Evolutionary conservation across 2,888 invertebrate species (phyloP), one percentile per base, ranked within the genome.

Genomic region (Aethes cnicana): DNA sequence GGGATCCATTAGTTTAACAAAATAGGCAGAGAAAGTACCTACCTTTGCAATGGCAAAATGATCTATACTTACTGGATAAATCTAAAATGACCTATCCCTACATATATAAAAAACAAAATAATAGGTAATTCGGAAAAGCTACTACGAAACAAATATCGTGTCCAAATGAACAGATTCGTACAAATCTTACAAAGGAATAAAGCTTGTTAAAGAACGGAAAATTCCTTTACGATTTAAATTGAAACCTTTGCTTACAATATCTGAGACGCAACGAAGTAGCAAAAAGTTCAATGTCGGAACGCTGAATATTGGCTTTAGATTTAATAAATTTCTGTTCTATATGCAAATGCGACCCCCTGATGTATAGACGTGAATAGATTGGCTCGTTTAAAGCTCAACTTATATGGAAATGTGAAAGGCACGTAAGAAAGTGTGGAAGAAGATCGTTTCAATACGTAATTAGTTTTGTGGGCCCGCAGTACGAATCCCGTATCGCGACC

Each of bases 311-410:
- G 88, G 85, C 87, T 83, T 87, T 88, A 88, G 89, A 89, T 89
- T 89, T 89, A 89, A 89, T 89, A 89, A 89, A 89, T 89, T 88
- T 87, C 87, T 87, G 85, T 87, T 89, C 86, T 88, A 89, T 88
- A 89, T 88, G 89, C 88, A 89, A 89, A 89, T 89, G 83, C 77
- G 86, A 81, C 84, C 84, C 86, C 86, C 86, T 88, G 88, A 89
- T 89, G 88, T 89, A 88, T 88, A 89, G 89, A 88, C 89, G 87
- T 86, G 88, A 89, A 89, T 89, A 89, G 88, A 89, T 89, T 89
- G 88, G 89, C 80, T 85, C 89, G 88, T 88, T 89, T 89, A 88
- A 84, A 86, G 81, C 89, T 87, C 88, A 87, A 88, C 88, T 88
- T 89, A 88, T 88, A 88, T 88, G 89, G 86, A 85, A 88, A 88